Base-by-base conservation (phyloP, 2,113 vertebrate species). In the Plotosus lineatus region DNA sequence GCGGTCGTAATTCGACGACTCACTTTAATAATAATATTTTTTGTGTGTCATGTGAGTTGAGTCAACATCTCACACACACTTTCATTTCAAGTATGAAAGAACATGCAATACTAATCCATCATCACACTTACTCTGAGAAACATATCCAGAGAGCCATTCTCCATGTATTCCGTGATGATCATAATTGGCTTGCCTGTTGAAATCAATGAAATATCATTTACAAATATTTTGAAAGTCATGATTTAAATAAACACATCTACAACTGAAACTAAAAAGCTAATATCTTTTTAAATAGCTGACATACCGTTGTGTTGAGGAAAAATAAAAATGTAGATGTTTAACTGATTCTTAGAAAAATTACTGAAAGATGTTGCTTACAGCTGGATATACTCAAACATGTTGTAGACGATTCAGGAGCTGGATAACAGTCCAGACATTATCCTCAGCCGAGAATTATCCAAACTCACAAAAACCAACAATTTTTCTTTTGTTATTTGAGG, bases 81-180 rank as follows among this genome's bases (percentile, higher is more conserved):
- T 26, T 26, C 38, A 46, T 44, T 44, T 68, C 65, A 26, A 28
- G 11, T 69, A 21, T 31, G 12, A 48, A 69, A 31, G 44, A 31
- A 7, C 15, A 28, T 71, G n/a, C 48, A 31, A 50, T 5, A 51
- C 3, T 23, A 46, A 73, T 36, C 46, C 28, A 73, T 9, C 4
- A 1, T 33, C 21, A 79, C 33, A 84, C 97, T 82, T 94, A 99
- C 97, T 95, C 97, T 95, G 88, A 99, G 95, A 93, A 99, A 99
- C 73, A 96, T 94, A 90, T 99, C 98, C 95, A 99, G 93, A 48
- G 98, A 99, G 66, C 98, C 97, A 26, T 99, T 99, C 88, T 99
- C 98, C 98, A 99, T 99, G 94, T 99, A 98, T 89, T 99, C 98
- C 2, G 98, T 99, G 91, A 99, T 98, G 92, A 99, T 99, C 98